These are phyloP conservation scores for Zaprionus ghesquierei DNA, from an alignment of 1,140 invertebrate species.

Conservation along the genomic window DNA sequence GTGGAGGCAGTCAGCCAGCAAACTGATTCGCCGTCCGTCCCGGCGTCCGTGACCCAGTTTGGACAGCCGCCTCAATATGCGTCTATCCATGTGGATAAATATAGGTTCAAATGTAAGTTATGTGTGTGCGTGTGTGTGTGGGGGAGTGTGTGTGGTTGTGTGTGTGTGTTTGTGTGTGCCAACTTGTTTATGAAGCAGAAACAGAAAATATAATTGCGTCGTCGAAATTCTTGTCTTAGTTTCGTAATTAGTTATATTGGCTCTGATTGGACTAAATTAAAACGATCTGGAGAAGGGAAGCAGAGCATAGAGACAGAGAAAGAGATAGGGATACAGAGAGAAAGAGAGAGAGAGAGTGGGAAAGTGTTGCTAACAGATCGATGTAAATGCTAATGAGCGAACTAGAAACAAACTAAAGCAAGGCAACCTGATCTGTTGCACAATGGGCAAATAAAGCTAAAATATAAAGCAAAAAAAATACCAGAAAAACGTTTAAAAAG, in stretches of 20 bases:
- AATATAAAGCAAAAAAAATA: neutral
- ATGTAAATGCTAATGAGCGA: conserved; percentile 33
- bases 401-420: neutral
- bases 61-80: conserved; percentile 39
- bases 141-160: neutral
- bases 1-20: conserved; percentile 29
- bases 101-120: neutral
- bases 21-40: conserved; percentile 28
- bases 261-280: conserved; percentile 74
- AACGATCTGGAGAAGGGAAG: conserved; percentile 33
- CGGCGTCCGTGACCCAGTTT: conserved; percentile 61
- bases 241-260: conserved; percentile 74
- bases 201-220: conserved; percentile 67
- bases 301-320: neutral
- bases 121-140: conserved; percentile 2
- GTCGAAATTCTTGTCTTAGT: conserved; percentile 52
- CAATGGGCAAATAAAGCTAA: neutral
- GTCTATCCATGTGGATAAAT: conserved; percentile 34
- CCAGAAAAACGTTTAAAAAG: neutral
- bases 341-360: neutral
- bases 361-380: neutral
- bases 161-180: conserved; percentile 24
- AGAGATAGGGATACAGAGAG: neutral
- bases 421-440: conserved; percentile 14
- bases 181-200: conserved; percentile 59